Percentiles rank a stretch among this genome's conserved stretches.
These are phyloP conservation scores for Panagrolaimus sp. DNA, from an alignment of 1,140 invertebrate genomes.

Conservation along the genomic window DNA sequence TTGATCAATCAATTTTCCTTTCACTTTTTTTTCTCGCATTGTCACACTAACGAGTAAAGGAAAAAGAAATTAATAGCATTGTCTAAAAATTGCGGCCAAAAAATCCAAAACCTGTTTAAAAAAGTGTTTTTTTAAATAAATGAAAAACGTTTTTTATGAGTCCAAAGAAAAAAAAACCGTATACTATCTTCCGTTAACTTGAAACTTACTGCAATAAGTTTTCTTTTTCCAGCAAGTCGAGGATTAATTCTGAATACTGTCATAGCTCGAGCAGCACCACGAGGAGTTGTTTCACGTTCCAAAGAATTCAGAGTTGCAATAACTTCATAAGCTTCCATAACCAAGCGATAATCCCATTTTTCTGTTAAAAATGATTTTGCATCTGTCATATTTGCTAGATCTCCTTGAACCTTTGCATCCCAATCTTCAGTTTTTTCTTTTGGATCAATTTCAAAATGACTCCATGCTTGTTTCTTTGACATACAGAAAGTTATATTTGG, in stretches of 20 bases:
- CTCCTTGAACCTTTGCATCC: constrained; percentile 25
- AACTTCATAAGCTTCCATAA: constrained; percentile 35
- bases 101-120: too few relatives aligned
- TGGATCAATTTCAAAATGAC: constrained; percentile 32
- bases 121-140: too few relatives aligned
- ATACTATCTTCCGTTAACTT: too few relatives aligned
- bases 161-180: too few relatives aligned
- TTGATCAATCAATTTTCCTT: neutral
- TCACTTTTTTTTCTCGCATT: too few relatives aligned
- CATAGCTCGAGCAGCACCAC: constrained; percentile 22
- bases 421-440: constrained; percentile 20
- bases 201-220: constrained; percentile 20
- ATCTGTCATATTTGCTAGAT: constrained; percentile 24
- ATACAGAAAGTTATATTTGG: constrained; percentile 23
- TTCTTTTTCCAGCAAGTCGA: constrained; percentile 18
- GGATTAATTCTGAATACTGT: constrained; percentile 22
- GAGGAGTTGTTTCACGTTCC: constrained; percentile 30
- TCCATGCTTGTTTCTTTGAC: constrained; percentile 35
- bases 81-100: too few relatives aligned
- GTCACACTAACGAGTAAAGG: too few relatives aligned
- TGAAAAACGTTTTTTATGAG: too few relatives aligned
- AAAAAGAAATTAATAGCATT: too few relatives aligned
- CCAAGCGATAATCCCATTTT: constrained; percentile 32
- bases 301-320: constrained; percentile 35
- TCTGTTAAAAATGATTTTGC: constrained; percentile 26